These are phyloP conservation scores for Scalopus aquaticus DNA, from an alignment of 2,113 vertebrate species.

Conservation along the genomic window DNA sequence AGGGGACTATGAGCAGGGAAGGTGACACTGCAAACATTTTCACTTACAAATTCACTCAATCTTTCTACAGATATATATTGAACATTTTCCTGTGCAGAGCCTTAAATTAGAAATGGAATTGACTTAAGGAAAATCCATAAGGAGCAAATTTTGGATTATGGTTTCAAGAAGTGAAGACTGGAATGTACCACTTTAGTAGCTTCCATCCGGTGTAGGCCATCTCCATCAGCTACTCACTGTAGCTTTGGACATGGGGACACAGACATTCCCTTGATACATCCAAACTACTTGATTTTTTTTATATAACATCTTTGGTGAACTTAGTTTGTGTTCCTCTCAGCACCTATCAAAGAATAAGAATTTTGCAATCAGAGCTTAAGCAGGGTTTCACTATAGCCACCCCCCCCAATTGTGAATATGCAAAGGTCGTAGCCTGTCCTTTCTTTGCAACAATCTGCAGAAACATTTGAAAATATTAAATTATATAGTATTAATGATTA, in stretches of 20 bases:
- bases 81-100: neutral
- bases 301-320: neutral
- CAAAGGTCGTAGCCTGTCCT: neutral
- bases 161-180: slow-evolving; percentile 27
- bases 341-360: neutral
- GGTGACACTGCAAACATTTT: neutral
- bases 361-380: neutral
- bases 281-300: neutral
- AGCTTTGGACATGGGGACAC: neutral
- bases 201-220: neutral
- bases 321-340: neutral
- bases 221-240: neutral
- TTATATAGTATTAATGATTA: neutral
- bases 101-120: neutral
- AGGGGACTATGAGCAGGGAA: neutral
- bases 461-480: neutral
- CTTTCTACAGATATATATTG: neutral
- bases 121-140: neutral
- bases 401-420: neutral
- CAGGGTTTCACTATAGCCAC: neutral
- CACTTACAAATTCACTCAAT: neutral
- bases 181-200: neutral
- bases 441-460: neutral
- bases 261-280: neutral
- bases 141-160: neutral